Conservation (phyloP, 2,113 vertebrate genomes). For the Gobius niger region DNA sequence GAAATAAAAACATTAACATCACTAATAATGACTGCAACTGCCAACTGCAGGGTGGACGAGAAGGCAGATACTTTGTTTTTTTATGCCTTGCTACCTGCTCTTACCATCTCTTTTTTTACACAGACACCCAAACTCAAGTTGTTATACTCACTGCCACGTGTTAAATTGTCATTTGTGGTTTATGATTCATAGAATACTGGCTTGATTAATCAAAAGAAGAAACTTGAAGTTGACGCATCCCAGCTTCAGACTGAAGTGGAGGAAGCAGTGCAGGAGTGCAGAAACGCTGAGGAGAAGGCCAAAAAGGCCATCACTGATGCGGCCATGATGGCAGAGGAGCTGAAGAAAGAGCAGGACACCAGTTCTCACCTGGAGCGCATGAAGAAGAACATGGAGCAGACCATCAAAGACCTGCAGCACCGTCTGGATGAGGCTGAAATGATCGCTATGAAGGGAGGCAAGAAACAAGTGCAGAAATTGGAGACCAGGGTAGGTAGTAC, state of each 20-base stretch:
- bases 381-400: constrained; percentile 76
- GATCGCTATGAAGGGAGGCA: constrained; percentile 83
- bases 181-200: constrained; percentile 67
- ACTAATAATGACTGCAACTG: background rate
- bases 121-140: background rate
- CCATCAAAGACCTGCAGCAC: constrained; percentile 78
- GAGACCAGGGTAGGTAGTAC: constrained; percentile 72
- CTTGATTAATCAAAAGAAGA: constrained; percentile 68
- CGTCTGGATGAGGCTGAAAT: constrained; percentile 85
- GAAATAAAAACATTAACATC: background rate
- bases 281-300: constrained; percentile 64
- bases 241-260: constrained; percentile 73
- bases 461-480: constrained; percentile 86
- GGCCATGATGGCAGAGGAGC: constrained; percentile 88
- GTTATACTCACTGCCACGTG: background rate
- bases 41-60: too few species aligned
- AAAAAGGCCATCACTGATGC: constrained; percentile 80
- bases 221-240: constrained; percentile 65
- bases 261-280: constrained; percentile 71
- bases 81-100: background rate
- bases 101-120: background rate
- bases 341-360: constrained; percentile 90
- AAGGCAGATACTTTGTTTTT: too few species aligned
- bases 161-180: background rate
- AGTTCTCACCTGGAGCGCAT: constrained; percentile 89